A percentile compares a stretch with the other conserved stretches of the same genome.
Conservation (phyloP, 2,888 invertebrate genomes). For the Schizotus pectinicornis region DNA sequence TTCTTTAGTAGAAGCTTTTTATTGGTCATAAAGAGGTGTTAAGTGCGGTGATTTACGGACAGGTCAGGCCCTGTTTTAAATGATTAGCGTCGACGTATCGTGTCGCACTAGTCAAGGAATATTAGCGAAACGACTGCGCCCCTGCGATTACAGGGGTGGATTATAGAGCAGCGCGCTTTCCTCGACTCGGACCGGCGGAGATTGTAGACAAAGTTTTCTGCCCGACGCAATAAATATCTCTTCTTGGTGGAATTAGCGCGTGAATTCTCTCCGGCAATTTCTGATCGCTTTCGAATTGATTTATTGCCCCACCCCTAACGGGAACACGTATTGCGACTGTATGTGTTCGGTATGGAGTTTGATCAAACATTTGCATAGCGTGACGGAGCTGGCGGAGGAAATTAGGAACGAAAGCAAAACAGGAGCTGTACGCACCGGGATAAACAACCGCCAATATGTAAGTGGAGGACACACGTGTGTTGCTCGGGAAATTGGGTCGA, state of each 20-base stretch:
- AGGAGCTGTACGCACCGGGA: conserved; percentile 9
- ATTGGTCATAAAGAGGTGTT: conserved; percentile 16
- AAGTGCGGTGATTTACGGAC: conserved; percentile 8
- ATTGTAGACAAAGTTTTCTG: too few species aligned
- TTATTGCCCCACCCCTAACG: conserved; percentile 13
- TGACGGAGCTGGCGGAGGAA: conserved; percentile 29
- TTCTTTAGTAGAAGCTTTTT: conserved; percentile 3
- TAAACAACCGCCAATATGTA: conserved; percentile 14
- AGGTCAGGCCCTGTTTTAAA: not conserved
- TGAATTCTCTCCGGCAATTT: too few species aligned
- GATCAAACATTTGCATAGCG: conserved; percentile 31
- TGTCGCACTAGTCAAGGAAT: too few species aligned
- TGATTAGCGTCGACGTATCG: not conserved
- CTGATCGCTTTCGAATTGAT: too few species aligned
- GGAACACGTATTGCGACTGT: conserved; percentile 24
- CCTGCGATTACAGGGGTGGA: too few species aligned
- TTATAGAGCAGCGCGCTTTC: too few species aligned
- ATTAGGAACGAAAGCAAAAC: conserved; percentile 29
- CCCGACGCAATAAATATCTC: too few species aligned
- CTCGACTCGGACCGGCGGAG: too few species aligned
- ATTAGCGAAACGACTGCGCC: too few species aligned
- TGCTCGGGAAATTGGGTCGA: conserved; percentile 17
- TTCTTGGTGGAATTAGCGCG: too few species aligned
- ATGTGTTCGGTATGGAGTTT: conserved; percentile 26
- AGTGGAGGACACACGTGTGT: conserved; percentile 20